Base-by-base conservation (phyloP, 2,113 vertebrate genomes). In the Uria lomvia region DNA sequence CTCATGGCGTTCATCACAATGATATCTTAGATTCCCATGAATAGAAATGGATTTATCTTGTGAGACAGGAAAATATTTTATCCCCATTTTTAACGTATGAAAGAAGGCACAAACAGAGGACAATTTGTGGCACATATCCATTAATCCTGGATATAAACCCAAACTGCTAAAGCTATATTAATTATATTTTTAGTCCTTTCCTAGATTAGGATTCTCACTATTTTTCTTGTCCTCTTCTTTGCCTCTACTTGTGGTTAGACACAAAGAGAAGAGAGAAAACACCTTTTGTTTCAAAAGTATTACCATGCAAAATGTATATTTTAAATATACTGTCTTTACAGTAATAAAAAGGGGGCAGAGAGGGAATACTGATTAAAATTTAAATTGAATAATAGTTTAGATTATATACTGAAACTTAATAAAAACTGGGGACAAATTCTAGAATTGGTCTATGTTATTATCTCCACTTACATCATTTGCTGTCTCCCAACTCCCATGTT, bases 61-160 rank as follows among this genome's bases (percentile, higher is more conserved):
- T 26, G 56, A 92, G 23, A 80, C 7, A 96, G 55, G 16, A 90
- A 94, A 93, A 92, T 18, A 74, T 55, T 93, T 83, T 92, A 90
- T 68, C 11, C 29, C 17, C 11, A 29, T 78, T 78, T 94, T 86
- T 83, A 71, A 50, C 18, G 23, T 62, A 60, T 45, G 59, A 94
- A 93, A 96, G 45, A 21, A 78, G 34, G 34, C 38, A 89, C 0
- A 4, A 65, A 73, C 15, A 88, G 23, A 93, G 45, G 71, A 94
- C 43, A 72, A 63, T 53, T 84, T 81, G 24, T 94, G 38, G 68
- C 66, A 84, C 27, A 29, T 40, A 47, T 65, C 56, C 75, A 73
- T 70, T 80, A 84, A 67, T 84, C 29, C 40, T 63, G 6, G 47
- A 74, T 87, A 71, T 40, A 90, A 88, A 93, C 38, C 7, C 36